phyloP scores from a whole-genome alignment of 2,888 invertebrate genomes.

The Smittia aterrima region DNA sequence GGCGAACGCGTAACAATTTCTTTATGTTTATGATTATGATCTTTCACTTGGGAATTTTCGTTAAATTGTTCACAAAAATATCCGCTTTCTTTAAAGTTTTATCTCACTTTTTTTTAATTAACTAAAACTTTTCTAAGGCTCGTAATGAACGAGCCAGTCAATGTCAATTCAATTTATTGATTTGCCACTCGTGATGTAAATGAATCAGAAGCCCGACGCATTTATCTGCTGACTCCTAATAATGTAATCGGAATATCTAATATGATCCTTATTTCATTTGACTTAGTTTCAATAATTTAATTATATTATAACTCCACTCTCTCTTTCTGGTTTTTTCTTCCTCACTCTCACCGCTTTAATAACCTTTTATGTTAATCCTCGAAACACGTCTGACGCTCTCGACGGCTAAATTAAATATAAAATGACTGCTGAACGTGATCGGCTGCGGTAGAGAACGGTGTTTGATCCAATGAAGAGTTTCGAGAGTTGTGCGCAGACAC shows the following conservation, averaged over 20 bases:
- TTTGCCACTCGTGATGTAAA: background rate
- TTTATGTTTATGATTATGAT: too few species aligned
- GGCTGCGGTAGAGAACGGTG: background rate
- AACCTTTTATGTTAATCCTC: slow-evolving; percentile 33
- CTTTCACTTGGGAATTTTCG: too few species aligned
- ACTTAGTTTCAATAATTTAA: slow-evolving; percentile 41
- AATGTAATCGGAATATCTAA: slow-evolving; percentile 19
- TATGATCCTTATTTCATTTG: slow-evolving; percentile 40
- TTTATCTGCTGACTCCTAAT: slow-evolving; percentile 3
- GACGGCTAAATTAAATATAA: slow-evolving; percentile 39
- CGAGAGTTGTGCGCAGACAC: background rate
- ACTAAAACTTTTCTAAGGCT: too few species aligned
- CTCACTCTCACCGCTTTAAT: slow-evolving; percentile 9
- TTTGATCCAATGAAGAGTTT: background rate
- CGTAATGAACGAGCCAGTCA: too few species aligned
- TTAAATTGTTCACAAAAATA: too few species aligned
- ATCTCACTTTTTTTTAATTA: too few species aligned
- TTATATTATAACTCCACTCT: slow-evolving; percentile 32
- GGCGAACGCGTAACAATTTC: background rate
- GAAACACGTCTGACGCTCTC: slow-evolving; percentile 38
- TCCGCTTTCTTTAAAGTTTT: too few species aligned
- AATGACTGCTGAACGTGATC: slow-evolving; percentile 39
- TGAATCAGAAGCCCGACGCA: background rate
- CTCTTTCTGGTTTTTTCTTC: background rate
- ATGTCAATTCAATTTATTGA: too few species aligned